Evolutionary conservation across 2,113 vertebrate species (phyloP), one percentile per base, ranked within the genome.

Genomic region (Neogale vison): DNA sequence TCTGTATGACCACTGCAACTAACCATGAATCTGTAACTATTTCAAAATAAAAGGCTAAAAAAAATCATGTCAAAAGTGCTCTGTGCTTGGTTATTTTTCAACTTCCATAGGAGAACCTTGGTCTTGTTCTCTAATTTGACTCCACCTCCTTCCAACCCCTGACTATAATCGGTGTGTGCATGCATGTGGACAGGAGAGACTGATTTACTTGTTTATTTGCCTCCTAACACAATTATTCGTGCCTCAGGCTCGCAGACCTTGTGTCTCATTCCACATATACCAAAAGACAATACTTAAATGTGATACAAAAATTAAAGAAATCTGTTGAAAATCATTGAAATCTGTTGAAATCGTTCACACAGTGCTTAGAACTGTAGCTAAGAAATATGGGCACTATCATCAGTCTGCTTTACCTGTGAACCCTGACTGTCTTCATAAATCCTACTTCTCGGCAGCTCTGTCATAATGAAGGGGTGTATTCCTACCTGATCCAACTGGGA

Each of bases 11-110:
- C 76, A 29, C 31, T 94, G 24, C 34, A 88, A 77, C 59, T 82
- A 89, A 83, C 57, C 89, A 26, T 65, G 50, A 82, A 69, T 65
- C 52, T 94, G 2, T 79, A 91, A 36, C 69, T 50, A 94, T 81
- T 89, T 93, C 52, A 87, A 83, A 97, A 61, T 67, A 71, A 81
- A 92, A 97, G 10, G 45, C 50, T 88, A 26, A 20, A 55, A 87
- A 91, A 7, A 80, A 21, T 29, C 24, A 86, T 72, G 81, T 79
- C 26, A 74, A 26, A 82, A 72, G 42, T 31, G 26, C 10, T 39
- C 17, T 76, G 15, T 50, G 45, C 12, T 76, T 83, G 36, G 14
- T 65, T 76, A 57, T 63, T 82, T 76, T 83, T 39, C 59, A 52
- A 4, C 80, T 80, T 94, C 36, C 12, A 77, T 2, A 74, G 7